phyloP scores from a whole-genome alignment of 1,140 invertebrate species.

The Cryptotermes secundus region DNA sequence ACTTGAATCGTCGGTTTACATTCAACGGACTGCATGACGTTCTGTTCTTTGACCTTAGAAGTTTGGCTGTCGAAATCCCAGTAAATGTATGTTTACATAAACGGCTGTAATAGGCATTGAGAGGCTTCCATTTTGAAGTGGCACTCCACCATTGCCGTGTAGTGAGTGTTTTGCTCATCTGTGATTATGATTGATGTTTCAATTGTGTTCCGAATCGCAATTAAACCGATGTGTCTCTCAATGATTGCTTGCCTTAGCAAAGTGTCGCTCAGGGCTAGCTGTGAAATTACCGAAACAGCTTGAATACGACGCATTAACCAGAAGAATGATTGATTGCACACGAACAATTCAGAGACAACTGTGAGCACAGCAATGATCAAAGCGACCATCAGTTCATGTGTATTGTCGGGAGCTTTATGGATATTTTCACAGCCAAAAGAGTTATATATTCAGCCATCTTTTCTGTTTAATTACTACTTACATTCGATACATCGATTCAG shows the following conservation, averaged over 20 bases:
- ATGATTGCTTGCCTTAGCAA: not conserved
- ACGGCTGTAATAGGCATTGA: too few species aligned
- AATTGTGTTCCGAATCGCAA: constrained; percentile 6
- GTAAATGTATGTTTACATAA: too few species aligned
- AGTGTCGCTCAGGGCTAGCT: not conserved
- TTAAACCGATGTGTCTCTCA: not conserved
- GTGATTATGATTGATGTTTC: constrained; percentile 19
- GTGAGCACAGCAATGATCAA: not conserved
- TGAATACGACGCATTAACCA: not conserved
- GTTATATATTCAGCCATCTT: too few species aligned
- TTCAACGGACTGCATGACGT: too few species aligned
- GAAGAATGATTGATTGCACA: not conserved
- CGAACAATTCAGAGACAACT: not conserved
- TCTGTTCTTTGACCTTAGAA: too few species aligned
- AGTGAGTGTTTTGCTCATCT: not conserved
- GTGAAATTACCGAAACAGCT: constrained; percentile 4
- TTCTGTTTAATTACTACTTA: too few species aligned
- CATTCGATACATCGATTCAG: too few species aligned
- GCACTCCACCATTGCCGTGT: not conserved
- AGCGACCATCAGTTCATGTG: not conserved
- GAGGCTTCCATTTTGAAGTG: not conserved
- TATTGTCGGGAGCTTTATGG: too few species aligned
- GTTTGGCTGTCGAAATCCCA: too few species aligned
- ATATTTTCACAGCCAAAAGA: too few species aligned
- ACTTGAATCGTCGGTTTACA: too few species aligned